Conservation (phyloP, 2,888 invertebrate genomes). For the Cataglyphis albicans region DNA sequence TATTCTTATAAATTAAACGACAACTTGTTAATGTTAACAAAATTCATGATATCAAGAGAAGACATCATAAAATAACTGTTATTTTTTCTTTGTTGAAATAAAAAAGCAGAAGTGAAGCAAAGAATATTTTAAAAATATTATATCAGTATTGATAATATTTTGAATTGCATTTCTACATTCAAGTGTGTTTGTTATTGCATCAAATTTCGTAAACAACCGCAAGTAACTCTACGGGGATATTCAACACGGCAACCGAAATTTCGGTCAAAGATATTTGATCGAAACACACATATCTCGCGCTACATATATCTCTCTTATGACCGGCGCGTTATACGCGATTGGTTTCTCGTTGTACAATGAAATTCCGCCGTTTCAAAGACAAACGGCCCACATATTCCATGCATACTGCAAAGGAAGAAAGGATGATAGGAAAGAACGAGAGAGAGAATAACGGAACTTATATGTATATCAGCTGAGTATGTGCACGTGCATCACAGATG, state of each 20-base stretch:
- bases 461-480: slow-evolving; percentile 1
- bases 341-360: slow-evolving; percentile 61
- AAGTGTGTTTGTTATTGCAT: background rate
- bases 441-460: background rate
- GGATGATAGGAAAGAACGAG: slow-evolving; percentile 23
- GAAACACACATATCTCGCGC: background rate
- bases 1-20: background rate
- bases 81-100: background rate
- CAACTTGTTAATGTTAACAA: background rate
- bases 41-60: background rate
- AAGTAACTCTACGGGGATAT: background rate
- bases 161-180: background rate
- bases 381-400: slow-evolving; percentile 56
- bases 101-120: background rate
- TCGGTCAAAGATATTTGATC: slow-evolving; percentile 12
- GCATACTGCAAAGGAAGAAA: slow-evolving; percentile 2
- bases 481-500: background rate
- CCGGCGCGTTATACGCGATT: slow-evolving; percentile 43
- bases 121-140: background rate
- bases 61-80: background rate
- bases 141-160: background rate
- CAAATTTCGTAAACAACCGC: slow-evolving; percentile 27
- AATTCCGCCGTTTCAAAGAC: slow-evolving; percentile 55
- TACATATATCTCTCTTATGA: slow-evolving; percentile 12
- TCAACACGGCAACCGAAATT: slow-evolving; percentile 1